Evolutionary conservation across 92 coral and sea anemone species (phyloP), one percentile per base, ranked within the genome.

Genomic region (Paramuricea clavata): DNA sequence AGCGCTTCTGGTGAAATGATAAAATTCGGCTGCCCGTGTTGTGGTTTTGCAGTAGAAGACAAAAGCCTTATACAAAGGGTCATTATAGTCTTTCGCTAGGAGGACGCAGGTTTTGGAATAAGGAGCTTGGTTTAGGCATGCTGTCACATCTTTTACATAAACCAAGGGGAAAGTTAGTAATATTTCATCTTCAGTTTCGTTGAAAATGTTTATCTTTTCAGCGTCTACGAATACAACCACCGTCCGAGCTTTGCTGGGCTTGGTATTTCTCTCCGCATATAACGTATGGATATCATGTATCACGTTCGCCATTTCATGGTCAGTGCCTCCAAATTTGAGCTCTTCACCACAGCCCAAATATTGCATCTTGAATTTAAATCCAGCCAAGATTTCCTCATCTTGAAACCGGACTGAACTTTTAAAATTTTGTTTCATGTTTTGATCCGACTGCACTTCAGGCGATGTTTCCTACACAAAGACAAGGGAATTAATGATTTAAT

Each of bases 271-370:
- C 30, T 31, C 44, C 26, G 68, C 27, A 26, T 52, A 78, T 49
- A 56, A 33, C 11, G 44, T 12, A 21, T 78, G 83, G 69, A 78
- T 57, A 52, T 78, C 83, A 36, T 78, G 68, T 78, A 78, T 78
- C 44, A 78, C 83, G 32, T 54, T 27, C 19, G 83, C 83, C 15
- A 78, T 78, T 12, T 78, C 83, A 15, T 31, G 47, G 28, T 78
- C 83, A 6, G 11, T 52, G 27, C 83, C 68, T 30, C 69, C 69
- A 33, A 27, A 78, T 54, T 52, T n/a, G 6, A 60, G 62, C 42
- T 28, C 36, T 78, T 78, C 83, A 17, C 47, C 47, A 6, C 67
- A 52, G 3, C 83, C 83, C 52, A 72, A 72, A 35, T 39, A 72
- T 33, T 35, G 78, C 57, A 72, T 44, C 57, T 36, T 72, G 57